Evolutionary conservation across 2,113 vertebrate species (phyloP), one percentile per base, ranked within the genome.

Genomic region (Triplophysa siluroides): DNA sequence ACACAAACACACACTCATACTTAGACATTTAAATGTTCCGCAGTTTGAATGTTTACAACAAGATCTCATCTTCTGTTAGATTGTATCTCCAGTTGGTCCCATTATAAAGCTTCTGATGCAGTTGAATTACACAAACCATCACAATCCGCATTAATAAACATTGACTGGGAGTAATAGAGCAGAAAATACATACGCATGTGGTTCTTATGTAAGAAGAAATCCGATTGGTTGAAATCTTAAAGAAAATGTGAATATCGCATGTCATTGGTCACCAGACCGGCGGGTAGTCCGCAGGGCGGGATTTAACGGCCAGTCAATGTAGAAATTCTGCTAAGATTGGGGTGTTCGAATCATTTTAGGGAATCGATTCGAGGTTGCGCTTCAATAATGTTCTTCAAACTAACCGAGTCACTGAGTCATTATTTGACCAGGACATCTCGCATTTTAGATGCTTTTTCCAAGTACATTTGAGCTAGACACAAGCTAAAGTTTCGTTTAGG

Each of bases 141-240:
- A 45, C 70, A 33, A 75, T 56, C 47, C 50, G 61, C 7, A 58
- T 74, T 60, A 52, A 73, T 71, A 71, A 26, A 69, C 12, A 75
- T 18, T 80, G 79, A 80, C 62, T 26, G 21, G 41, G 38, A 58
- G 29, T 50, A 71, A 78, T 33, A 63, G 67, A 62, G 56, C 45
- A 54, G 75, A 77, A 62, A 66, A 77, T 54, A 41, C 58, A 62
- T 65, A 78, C n/a, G 33, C 18, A 69, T 75, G 24, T 12, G 68
- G 18, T 56, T 73, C 26, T 91, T 88, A 89, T 87, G 90, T 89
- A 91, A 92, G 87, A 81, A 78, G 71, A 16, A 16, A 50, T 88
- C 78, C 76, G 69, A 89, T 93, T 92, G 91, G 92, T 78, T 86
- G 82, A 33, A 87, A 83, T 88, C 85, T 5, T 84, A 89, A 89